A percentile compares a stretch with the other conserved stretches of the same genome.
Evolutionary conservation across 2,113 vertebrate genomes (phyloP).

Genomic region (Brienomyrus brachyistius): DNA sequence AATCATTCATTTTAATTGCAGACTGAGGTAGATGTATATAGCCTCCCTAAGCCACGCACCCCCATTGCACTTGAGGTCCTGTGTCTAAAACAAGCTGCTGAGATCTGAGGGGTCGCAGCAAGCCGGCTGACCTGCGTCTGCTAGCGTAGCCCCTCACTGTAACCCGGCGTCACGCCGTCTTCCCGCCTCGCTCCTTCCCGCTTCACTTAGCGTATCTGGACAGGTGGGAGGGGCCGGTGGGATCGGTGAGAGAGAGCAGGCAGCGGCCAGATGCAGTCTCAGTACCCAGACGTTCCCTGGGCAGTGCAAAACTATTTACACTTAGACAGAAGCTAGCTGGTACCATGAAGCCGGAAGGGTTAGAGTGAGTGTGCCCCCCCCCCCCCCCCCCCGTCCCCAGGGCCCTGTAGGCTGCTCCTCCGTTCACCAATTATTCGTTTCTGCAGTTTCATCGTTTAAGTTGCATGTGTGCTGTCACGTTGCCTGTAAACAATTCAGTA

Average conservation of each 20-base stretch:
- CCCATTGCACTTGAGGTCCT: constrained; percentile 31
- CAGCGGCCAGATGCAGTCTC: not conserved
- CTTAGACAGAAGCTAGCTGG: not conserved
- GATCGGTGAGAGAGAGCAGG: not conserved
- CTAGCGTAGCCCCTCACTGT: not conserved
- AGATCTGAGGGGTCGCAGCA: not conserved
- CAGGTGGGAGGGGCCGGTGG: not conserved
- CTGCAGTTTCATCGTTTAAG: not conserved
- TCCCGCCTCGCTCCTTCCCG: constrained; percentile 21
- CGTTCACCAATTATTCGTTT: not conserved
- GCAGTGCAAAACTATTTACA: not conserved
- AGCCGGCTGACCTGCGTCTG: not conserved
- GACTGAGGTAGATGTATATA: constrained; percentile 58
- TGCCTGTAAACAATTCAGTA: not conserved
- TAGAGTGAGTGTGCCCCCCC: not conserved
- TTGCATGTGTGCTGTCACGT: not conserved
- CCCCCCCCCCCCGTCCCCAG: not conserved
- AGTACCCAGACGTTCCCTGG: not conserved
- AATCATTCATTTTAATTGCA: constrained; percentile 69
- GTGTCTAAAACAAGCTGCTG: constrained; percentile 6
- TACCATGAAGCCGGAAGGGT: not conserved
- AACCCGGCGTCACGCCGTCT: not conserved
- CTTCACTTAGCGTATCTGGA: not conserved
- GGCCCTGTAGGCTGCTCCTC: not conserved
- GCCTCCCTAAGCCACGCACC: constrained; percentile 49